Evolutionary conservation across 2,797 vertebrate species (phyloP).

Genomic region (Enteromius radiatus): DNA sequence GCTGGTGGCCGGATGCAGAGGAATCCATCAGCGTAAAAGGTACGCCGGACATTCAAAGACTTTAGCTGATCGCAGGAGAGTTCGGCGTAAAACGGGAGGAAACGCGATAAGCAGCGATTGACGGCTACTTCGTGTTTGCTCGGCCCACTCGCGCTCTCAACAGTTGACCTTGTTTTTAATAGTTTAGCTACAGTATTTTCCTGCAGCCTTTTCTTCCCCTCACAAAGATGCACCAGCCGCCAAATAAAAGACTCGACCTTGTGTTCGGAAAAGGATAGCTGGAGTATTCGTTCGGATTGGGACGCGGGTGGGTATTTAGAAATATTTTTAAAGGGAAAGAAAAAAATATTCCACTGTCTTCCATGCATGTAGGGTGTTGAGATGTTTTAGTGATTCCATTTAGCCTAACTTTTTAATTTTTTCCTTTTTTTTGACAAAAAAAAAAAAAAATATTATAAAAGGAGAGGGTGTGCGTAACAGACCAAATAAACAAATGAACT

Average conservation of each 20-base stretch:
- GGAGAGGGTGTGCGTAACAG: slow-evolving; percentile 77
- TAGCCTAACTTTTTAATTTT: slow-evolving; percentile 73
- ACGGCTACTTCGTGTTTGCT: background rate
- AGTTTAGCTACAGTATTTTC: slow-evolving; percentile 60
- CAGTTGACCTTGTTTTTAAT: slow-evolving; percentile 54
- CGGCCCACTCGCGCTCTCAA: slow-evolving; percentile 48
- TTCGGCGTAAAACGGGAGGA: background rate
- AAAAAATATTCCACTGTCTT: slow-evolving; percentile 80
- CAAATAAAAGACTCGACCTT: slow-evolving; percentile 75
- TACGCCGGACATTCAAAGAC: slow-evolving; percentile 23
- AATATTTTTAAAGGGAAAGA: slow-evolving; percentile 62
- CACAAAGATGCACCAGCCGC: slow-evolving; percentile 81
- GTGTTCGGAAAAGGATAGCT: slow-evolving; percentile 63
- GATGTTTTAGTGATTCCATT: slow-evolving; percentile 73
- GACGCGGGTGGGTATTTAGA: slow-evolving; percentile 60
- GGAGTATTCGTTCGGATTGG: slow-evolving; percentile 65
- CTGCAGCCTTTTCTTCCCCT: slow-evolving; percentile 72
- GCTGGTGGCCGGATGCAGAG: slow-evolving; percentile 14
- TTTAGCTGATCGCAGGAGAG: slow-evolving; percentile 13
- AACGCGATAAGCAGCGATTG: background rate
- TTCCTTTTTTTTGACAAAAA: slow-evolving; percentile 67
- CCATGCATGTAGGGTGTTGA: slow-evolving; percentile 83
- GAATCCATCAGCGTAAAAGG: slow-evolving; percentile 26
- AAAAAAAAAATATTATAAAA: slow-evolving; percentile 56
- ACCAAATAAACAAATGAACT: slow-evolving; percentile 79